Base-by-base conservation (phyloP, 2,797 vertebrate genomes). In the Morelia viridis region DNA sequence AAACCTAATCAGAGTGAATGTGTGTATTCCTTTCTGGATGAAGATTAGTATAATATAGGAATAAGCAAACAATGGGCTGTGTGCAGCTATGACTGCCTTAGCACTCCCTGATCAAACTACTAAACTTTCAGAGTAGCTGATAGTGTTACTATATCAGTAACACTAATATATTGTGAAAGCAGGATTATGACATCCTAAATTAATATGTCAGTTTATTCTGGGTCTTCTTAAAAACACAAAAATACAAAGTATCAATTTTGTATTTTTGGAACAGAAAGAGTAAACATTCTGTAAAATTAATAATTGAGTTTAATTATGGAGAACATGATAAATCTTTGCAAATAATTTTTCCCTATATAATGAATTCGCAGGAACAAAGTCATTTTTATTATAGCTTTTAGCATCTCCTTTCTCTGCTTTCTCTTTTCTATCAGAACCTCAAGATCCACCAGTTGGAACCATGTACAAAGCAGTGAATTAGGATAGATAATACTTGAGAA, bases 291-390 rank as follows among this genome's bases (percentile, higher is more conserved):
- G 56, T 71, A 85, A 85, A 93, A 94, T 80, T 92, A 93, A 90
- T 93, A 56, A 90, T 68, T 64, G 93, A 93, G 89, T 91, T 95
- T 84, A 92, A 6, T 46, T 80, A 61, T 93, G 71, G 90, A 93
- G 64, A 96, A 90, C 46, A 86, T 93, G 94, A 90, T 91, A 68
- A 92, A 95, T 90, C n/a, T 83, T 80, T 76, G 80, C 90, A 94
- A 83, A 87, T 84, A 64, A 12, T 2, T 13, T 92, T 17, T 22
- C 87, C 93, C 89, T 92, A 71, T 53, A 56, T 53, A 85, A 53
- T 85, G 94, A 24, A 93, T 92, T 96, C 94, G 80, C 64, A 90
- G 89, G 28, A 91, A 62, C 26, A 91, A 11, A 64, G 4, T 50
- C 28, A 88, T 88, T 88, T 7, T 88, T 50, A 31, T 53, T 50